These are phyloP conservation scores for Acanthoscelides obtectus DNA, from an alignment of 2,888 invertebrate species.

Conservation along the genomic window DNA sequence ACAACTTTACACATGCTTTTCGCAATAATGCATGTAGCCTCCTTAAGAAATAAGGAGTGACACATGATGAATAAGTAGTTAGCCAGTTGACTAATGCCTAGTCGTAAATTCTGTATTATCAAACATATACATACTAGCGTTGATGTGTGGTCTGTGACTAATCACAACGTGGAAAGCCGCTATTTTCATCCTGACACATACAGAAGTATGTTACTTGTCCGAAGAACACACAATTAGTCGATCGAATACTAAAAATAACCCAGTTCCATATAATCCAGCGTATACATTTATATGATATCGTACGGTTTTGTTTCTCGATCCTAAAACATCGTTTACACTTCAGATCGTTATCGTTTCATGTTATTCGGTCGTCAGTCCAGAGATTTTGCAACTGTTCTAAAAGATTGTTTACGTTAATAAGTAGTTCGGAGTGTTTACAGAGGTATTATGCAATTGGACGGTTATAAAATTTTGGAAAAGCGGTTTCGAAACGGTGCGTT, in stretches of 20 bases:
- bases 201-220: background rate
- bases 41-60: too few species aligned
- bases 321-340: background rate
- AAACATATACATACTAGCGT: background rate
- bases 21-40: too few species aligned
- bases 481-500: background rate
- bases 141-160: background rate
- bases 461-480: background rate
- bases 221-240: background rate
- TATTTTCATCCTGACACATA: background rate
- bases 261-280: background rate
- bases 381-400: background rate
- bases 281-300: background rate
- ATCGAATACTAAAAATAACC: background rate
- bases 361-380: background rate
- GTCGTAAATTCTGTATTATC: background rate
- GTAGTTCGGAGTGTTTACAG: background rate
- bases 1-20: too few species aligned
- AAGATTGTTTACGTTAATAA: background rate
- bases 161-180: background rate
- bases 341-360: background rate
- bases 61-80: background rate
- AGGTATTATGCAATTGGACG: background rate
- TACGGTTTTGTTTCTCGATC: background rate
- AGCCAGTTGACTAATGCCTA: background rate